Base-by-base conservation (phyloP, 2,113 vertebrate species). In the Otolemur garnettii region DNA sequence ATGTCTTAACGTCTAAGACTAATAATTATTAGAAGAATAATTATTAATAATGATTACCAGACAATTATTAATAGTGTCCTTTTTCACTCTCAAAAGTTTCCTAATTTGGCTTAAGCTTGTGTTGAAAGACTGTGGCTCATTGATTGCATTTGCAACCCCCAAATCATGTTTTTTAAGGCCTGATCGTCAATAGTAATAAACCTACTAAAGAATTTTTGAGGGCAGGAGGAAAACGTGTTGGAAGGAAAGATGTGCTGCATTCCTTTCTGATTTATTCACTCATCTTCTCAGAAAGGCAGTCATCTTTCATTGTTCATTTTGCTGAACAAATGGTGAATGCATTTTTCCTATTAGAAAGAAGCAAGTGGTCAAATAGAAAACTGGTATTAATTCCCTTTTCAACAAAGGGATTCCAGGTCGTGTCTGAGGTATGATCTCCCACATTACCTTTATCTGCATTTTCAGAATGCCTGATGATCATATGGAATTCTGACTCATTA, bases 341-440 rank as follows among this genome's bases (percentile, higher is more conserved):
- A 92, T 78, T 91, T 75, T 85, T 78, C 15, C 6, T 87, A 77
- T 59, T 81, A 79, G 55, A 84, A 92, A 55, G 74, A 86, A 93
- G 60, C 14, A 90, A 85, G 69, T 88, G 53, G n/a, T 69, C 42
- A 94, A 50, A 68, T 88, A 95, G 50, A 45, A 94, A 82, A 77
- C 4, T 79, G 71, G 91, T 33, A 79, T 59, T 26, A 57, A 26
- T 13, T 28, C 66, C 19, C 33, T 80, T 81, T 78, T 57, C 14
- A 62, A 69, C 0, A 90, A 79, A 80, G 60, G 30, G 13, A 69
- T 82, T 93, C 33, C 30, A 45, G 81, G 62, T n/a, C 19, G 42
- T 5, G 38, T 57, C 14, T 78, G 28, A 7, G 17, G 22, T 81
- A 50, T 69, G 26, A 42, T 53, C 21, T 57, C 50, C 12, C 7